Base-by-base conservation (phyloP, 30 jellyfish, hydroid and myxozoan species). In the Clytia hemisphaerica region DNA sequence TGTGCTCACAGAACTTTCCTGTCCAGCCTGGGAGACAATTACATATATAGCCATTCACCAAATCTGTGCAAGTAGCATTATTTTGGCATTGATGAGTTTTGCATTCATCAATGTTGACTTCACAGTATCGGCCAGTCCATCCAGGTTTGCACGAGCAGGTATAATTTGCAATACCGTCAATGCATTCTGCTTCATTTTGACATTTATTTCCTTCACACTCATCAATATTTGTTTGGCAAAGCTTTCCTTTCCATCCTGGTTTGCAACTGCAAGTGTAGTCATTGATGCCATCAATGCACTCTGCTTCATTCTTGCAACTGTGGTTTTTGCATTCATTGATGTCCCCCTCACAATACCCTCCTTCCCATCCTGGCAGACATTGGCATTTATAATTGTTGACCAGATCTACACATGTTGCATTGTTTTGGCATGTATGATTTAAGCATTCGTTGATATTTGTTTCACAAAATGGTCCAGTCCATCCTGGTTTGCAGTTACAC, bases 291-390 rank as follows among this genome's bases (percentile, higher is more conserved):
- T 57, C 70, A 7, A 45, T 57, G 50, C 70, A 57, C 12, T 22
- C 4, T 9, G n/a, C 70, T n/a, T 57, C 30, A n/a, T 57, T 57
- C 30, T 57, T 28, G 30, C 70, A 57, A 4, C 44, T 37, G 0
- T 4, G 6, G 7, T 37, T 22, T 0, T 4, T 6, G 16, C 70
- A 57, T 5, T 57, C 70, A 22, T 57, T 33, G 16, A 22, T 57
- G 14, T 31, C 16, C 0, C 4, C 16, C 19, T 36, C 75, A 30
- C 79, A 66, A 5, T 24, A 19, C 10, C 32, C 71, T 9, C 79
- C 79, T 4, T 9, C 4, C 49, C 71, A 66, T 35, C 79, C 79
- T 16, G 79, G 79, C 5, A 4, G 21, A 66, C 79, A 66, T 4
- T 3, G 6, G 42, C 79, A 66, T 26, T 35, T 31, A 51, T 12